These are phyloP conservation scores for Ormyrus rosae DNA, from an alignment of 2,888 invertebrate species.

Conservation along the genomic window DNA sequence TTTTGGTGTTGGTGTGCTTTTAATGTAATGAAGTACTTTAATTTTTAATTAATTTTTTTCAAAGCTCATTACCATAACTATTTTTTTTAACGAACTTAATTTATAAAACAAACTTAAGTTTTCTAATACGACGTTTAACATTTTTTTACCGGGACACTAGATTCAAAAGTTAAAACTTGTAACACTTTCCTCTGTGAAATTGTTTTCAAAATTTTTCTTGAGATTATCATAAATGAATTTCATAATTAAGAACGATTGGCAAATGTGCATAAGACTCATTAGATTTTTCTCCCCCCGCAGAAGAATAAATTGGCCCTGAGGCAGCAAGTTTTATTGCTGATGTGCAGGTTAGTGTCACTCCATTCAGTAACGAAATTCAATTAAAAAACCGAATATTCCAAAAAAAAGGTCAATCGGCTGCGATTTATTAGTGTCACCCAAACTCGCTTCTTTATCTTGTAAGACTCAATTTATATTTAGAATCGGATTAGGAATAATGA, in stretches of 20 bases:
- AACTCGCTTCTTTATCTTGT: conserved; percentile 15
- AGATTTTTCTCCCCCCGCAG: conserved; percentile 78
- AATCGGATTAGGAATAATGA: too few relatives aligned
- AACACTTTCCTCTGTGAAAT: too few relatives aligned
- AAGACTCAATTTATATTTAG: background rate
- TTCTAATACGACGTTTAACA: too few relatives aligned
- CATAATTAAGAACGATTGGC: conserved; percentile 51
- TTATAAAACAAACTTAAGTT: too few relatives aligned
- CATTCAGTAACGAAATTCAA: conserved; percentile 51
- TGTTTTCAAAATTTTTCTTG: too few relatives aligned
- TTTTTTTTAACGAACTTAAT: background rate
- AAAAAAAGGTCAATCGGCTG: background rate
- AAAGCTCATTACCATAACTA: background rate
- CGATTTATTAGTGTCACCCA: conserved; percentile 12
- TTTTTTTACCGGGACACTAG: too few relatives aligned
- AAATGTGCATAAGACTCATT: conserved; percentile 64
- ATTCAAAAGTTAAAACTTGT: too few relatives aligned
- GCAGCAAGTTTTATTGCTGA: conserved; percentile 88
- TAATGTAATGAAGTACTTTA: too few relatives aligned
- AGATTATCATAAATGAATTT: too few relatives aligned
- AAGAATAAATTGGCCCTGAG: conserved; percentile 90
- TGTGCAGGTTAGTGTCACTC: conserved; percentile 84
- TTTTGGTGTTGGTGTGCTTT: too few relatives aligned
- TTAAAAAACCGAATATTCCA: conserved; percentile 14
- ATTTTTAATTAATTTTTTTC: too few relatives aligned